Conservation (phyloP, 2,888 invertebrate species). For the Epinotia nisella region DNA sequence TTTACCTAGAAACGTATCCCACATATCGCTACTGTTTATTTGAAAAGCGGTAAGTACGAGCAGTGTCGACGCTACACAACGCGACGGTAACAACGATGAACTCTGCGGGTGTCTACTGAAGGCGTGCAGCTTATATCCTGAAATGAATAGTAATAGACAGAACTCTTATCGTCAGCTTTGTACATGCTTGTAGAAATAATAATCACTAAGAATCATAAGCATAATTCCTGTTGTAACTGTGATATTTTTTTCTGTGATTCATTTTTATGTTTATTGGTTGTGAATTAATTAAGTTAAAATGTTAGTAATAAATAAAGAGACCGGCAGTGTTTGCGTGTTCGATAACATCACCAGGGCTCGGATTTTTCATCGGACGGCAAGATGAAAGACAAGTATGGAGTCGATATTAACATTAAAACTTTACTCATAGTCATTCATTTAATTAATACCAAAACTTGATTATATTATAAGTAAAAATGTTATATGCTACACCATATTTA, state of each 20-base stretch:
- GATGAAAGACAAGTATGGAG: no score
- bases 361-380: no score
- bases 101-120: constrained; percentile 20
- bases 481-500: no score
- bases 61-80: constrained; percentile 1
- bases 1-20: not conserved
- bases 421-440: no score
- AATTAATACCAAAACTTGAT: no score
- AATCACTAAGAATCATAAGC: not conserved
- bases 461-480: no score
- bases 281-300: not conserved
- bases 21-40: constrained; percentile 8
- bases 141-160: not conserved
- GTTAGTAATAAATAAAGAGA: not conserved
- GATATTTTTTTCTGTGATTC: constrained; percentile 5
- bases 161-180: not conserved
- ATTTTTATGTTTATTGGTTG: no score
- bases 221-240: not conserved
- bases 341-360: not conserved
- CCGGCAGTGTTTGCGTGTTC: not conserved
- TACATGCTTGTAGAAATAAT: not conserved
- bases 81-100: constrained; percentile 22
- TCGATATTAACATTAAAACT: no score
- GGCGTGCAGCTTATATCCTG: constrained; percentile 23
- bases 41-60: constrained; percentile 30